Base-by-base conservation (phyloP, 2,797 vertebrate species). In the Onychomys leucogaster region DNA sequence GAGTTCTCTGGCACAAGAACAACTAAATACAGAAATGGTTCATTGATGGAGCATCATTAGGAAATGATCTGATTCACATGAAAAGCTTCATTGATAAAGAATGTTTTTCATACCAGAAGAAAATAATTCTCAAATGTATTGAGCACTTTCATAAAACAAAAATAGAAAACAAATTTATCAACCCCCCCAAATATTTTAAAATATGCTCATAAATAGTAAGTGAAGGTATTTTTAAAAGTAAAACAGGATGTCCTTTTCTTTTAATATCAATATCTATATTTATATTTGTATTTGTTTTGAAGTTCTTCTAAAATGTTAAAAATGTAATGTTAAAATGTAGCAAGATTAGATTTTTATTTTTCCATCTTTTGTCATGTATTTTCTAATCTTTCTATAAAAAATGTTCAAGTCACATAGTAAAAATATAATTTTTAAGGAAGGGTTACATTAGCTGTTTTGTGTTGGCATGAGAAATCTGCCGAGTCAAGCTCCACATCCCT, bases 111-210 rank as follows among this genome's bases (percentile, higher is more conserved):
- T 85, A 90, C 25, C 76, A 32, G n/a, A 94, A 88, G 37, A 92
- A 96, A 95, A 90, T 82, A 25, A 93, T 86, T 82, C 81, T 92
- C 41, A 94, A 97, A 52, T 71, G 65, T 90, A 46, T 43, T 71
- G 75, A 65, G 63, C 0, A 65, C 2, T 55, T 95, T 27, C 84
- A 93, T 82, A 93, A 89, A n/a, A 25, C 6, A 85, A 49, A 65
- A 85, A 34, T 46, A 49, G 52, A 85, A 49, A 49, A 21, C 34
- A 85, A 85, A 27, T 52, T 52, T 69, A 86, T 37, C 21, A 69
- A 69, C 14, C 3, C 25, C 6, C 43, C 16, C 6, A n/a, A n/a
- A 49, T 76, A 91, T 73, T 93, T 89, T n/a, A 4, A 94, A 76
- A 82, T 77, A 90, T 59, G 32, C 23, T 96, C 85, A 65, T 16